Conservation (phyloP, 2,888 invertebrate genomes). For the Meganola albula region DNA sequence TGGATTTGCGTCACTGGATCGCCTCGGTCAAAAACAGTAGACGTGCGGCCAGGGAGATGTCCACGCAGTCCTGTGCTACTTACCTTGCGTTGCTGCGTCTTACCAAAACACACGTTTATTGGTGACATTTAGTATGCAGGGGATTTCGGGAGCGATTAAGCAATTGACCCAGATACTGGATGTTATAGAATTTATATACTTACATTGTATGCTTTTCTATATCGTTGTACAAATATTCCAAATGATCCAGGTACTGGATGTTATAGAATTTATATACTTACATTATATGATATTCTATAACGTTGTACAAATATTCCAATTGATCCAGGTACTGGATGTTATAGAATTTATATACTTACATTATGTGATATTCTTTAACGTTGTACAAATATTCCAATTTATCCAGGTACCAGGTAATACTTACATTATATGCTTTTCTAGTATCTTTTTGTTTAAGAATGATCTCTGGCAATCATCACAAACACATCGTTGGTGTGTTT, state of each 20-base stretch:
- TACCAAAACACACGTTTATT: no score
- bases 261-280: neutral
- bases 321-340: neutral
- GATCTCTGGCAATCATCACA: constrained; percentile 39
- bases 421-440: neutral
- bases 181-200: neutral
- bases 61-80: no score
- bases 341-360: neutral
- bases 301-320: neutral
- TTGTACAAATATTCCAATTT: neutral
- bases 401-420: neutral
- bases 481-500: constrained; percentile 29
- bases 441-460: neutral
- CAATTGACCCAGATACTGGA: neutral
- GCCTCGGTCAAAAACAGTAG: no score
- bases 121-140: no score
- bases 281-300: neutral
- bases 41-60: no score
- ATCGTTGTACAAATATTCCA: neutral
- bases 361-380: neutral
- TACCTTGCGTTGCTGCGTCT: no score
- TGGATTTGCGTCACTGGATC: no score
- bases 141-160: no score
- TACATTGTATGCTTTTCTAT: neutral
- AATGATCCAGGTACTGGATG: no score